A percentile compares a stretch with the other conserved stretches of the same genome.
Conservation (phyloP, 2,113 vertebrate species). For the Zonotrichia leucophrys region DNA sequence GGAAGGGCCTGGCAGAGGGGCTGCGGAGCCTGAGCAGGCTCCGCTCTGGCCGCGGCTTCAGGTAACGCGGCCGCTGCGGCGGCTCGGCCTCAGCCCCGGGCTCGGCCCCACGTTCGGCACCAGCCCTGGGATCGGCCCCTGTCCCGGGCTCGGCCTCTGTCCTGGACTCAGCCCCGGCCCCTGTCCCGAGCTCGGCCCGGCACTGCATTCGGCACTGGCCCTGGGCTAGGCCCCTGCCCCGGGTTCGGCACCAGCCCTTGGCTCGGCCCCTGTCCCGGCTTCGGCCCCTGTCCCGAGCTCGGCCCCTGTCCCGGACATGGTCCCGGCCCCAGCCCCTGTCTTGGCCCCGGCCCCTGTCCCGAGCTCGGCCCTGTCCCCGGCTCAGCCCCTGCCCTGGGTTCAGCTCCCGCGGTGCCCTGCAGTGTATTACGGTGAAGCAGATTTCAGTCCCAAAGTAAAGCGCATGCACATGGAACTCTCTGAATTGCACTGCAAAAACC, state of each 20-base stretch:
- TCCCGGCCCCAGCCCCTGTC: too few species aligned
- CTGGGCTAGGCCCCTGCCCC: neutral
- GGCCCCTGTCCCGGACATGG: neutral
- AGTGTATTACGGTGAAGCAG: neutral
- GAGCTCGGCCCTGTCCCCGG: neutral
- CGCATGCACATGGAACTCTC: fast-evolving
- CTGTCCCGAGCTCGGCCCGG: too few species aligned
- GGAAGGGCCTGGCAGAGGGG: neutral
- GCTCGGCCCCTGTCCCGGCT: too few species aligned
- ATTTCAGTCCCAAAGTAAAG: neutral
- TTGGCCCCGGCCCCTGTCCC: too few species aligned
- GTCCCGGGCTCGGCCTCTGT: neutral
- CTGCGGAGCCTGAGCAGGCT: fast-evolving
- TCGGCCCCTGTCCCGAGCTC: neutral
- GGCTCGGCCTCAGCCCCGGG: too few species aligned
- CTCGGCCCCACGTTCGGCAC: neutral
- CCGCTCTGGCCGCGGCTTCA: fast-evolving
- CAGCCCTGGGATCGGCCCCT: neutral
- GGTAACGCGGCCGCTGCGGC: fast-evolving
- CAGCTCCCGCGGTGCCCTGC: neutral
- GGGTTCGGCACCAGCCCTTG: too few species aligned
- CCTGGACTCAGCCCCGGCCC: fast-evolving
- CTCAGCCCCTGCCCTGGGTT: fast-evolving
- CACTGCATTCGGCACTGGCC: neutral
- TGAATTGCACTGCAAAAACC: neutral